A percentile compares a stretch with the other conserved stretches of the same genome.
phyloP scores from a whole-genome alignment of 2,113 vertebrate species.

The Fregetta grallaria region DNA sequence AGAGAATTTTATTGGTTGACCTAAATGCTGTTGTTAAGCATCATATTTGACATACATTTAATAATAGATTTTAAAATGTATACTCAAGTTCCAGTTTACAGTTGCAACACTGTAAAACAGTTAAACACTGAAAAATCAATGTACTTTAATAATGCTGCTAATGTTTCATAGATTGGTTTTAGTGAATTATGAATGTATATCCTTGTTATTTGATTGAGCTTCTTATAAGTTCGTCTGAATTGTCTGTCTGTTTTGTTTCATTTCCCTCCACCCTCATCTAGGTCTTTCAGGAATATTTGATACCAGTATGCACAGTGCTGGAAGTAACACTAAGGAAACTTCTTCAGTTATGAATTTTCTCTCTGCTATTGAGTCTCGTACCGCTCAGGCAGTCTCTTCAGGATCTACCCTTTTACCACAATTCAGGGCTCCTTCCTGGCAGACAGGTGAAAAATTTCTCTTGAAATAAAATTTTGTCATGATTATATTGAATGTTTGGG shows the following conservation, averaged over 20 bases:
- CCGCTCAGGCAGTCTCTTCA: conserved; percentile 89
- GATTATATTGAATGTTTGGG: background rate
- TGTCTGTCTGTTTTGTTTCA: conserved; percentile 10
- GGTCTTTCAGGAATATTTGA: conserved; percentile 89
- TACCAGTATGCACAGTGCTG: conserved; percentile 78
- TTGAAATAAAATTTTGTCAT: background rate
- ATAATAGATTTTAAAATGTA: background rate
- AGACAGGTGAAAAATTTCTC: conserved; percentile 81
- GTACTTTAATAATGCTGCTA: background rate
- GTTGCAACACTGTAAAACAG: background rate
- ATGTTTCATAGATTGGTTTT: background rate
- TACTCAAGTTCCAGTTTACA: background rate
- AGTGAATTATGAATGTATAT: background rate
- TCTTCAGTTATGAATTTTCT: conserved; percentile 96
- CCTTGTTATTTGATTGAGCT: background rate
- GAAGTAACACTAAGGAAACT: conserved; percentile 89
- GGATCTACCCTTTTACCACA: conserved; percentile 90
- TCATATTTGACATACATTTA: background rate
- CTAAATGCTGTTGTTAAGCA: background rate
- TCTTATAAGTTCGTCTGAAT: background rate
- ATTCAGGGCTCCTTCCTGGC: conserved; percentile 93
- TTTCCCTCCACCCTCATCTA: conserved; percentile 27
- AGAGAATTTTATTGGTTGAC: background rate
- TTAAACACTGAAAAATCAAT: background rate
- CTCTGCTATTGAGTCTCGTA: conserved; percentile 90